Conservation (phyloP, 2,797 vertebrate species). For the Numenius phaeopus region DNA sequence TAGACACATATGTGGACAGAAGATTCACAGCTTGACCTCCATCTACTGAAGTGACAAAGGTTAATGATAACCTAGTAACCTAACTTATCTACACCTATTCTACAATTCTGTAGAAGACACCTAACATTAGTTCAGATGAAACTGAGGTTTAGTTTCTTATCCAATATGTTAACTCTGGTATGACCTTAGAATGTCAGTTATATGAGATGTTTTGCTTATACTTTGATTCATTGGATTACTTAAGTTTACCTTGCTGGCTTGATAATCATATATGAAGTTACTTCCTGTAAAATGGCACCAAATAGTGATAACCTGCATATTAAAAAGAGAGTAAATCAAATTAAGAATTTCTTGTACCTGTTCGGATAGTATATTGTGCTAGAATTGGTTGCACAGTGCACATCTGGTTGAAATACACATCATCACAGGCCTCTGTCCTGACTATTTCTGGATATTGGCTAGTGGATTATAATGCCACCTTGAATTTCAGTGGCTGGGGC, state of each 20-base stretch:
- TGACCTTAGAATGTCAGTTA: not conserved
- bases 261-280: not conserved
- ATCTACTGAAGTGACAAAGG: not conserved
- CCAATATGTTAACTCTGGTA: not conserved
- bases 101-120: not conserved
- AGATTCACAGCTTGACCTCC: not conserved
- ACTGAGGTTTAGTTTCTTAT: not conserved
- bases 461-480: not conserved
- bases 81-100: not conserved
- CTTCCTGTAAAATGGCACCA: not conserved
- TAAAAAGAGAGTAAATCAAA: not conserved
- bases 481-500: not conserved
- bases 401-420: not conserved
- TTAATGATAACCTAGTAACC: not conserved
- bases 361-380: not conserved
- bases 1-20: not conserved
- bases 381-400: not conserved
- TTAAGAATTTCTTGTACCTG: not conserved
- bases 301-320: not conserved
- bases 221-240: not conserved
- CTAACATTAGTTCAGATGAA: not conserved
- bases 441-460: not conserved
- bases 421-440: not conserved
- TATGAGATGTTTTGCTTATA: not conserved
- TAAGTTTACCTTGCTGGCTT: not conserved